Percentiles rank a stretch among this genome's conserved stretches.
These are phyloP conservation scores for Trinectes maculatus DNA, from an alignment of 2,113 vertebrate species.

Conservation along the genomic window DNA sequence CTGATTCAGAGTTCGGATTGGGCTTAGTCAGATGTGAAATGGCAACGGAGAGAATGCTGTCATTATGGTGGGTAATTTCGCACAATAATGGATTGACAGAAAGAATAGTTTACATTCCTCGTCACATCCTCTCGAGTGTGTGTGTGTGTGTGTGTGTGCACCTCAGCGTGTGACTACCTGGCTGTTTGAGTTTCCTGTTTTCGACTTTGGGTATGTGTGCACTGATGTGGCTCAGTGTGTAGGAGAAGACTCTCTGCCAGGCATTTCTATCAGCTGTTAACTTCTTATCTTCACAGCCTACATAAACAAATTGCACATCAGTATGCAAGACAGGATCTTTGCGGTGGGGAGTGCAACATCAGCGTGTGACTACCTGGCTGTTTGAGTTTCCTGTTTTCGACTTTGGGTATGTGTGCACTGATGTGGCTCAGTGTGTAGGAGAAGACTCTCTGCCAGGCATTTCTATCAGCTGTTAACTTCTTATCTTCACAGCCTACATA, in stretches of 20 bases:
- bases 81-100: conserved; percentile 60
- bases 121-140: conserved; percentile 4
- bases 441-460: conserved; percentile 56
- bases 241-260: conserved; percentile 51
- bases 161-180: conserved; percentile 24
- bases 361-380: conserved; percentile 28
- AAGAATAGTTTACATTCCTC: conserved; percentile 27
- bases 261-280: conserved; percentile 63
- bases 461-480: conserved; percentile 60
- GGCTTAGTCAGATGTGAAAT: conserved; percentile 60
- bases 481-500: conserved; percentile 57
- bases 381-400: conserved; percentile 49
- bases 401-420: conserved; percentile 41
- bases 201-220: conserved; percentile 49
- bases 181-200: conserved; percentile 41
- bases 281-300: conserved; percentile 57
- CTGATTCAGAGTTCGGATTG: conserved; percentile 47
- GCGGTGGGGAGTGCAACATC: no score
- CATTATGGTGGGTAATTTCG: conserved; percentile 52
- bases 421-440: conserved; percentile 45
- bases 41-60: conserved; percentile 35
- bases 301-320: conserved; percentile 64
- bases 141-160: conserved; percentile 3
- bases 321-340: conserved; percentile 61
- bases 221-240: conserved; percentile 42